Evolutionary conservation across 1,140 invertebrate species (phyloP), one percentile per base, ranked within the genome.

Genomic region (Danaus melanippus): DNA sequence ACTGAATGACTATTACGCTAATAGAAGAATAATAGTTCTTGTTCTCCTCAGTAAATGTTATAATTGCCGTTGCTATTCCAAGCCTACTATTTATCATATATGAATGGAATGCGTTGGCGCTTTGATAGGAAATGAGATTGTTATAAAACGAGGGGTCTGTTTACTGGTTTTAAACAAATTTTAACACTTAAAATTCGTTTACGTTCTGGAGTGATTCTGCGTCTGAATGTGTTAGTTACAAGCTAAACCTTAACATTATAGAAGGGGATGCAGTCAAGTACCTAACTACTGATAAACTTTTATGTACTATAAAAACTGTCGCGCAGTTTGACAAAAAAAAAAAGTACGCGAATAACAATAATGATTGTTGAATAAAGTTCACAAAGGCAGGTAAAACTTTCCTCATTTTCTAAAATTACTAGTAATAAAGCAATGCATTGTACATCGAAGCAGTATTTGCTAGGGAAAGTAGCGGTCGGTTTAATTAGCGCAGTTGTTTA

Each of bases 41-140:
- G 15, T 15, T 15, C 15, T 15, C 1, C 15, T 15, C 15, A 15
- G 15, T 15, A 15, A 15, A 15, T 15, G 58, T 59, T 56, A 58
- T 70, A 70, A 70, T 70, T 66, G 61, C 51, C 52, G 48, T 11
- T 46, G 17, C 58, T 54, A 59, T 62, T 63, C 54, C 64, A 53
- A 55, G 54, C 52, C 58, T 58, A 53, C 43, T 10, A 52, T 53
- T 58, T 53, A 58, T 53, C 56, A 1, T 15, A 44, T 53, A 54
- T 63, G 55, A 60, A 53, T 52, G 64, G 64, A 67, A 63, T 67
- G 51, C 49, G 44, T 17, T 40, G 58, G 58, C 56, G 64, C 48
- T 67, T 15, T 3, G 15, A 15, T 15, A 15, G 15, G 15, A 15
- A 15, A 15, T 15, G 15, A 15, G 15, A 15, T 15, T 15, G 15